A percentile compares a stretch with the other conserved stretches of the same genome.
Conservation (phyloP, 2,113 vertebrate species). For the Coryphaenoides rupestris region DNA sequence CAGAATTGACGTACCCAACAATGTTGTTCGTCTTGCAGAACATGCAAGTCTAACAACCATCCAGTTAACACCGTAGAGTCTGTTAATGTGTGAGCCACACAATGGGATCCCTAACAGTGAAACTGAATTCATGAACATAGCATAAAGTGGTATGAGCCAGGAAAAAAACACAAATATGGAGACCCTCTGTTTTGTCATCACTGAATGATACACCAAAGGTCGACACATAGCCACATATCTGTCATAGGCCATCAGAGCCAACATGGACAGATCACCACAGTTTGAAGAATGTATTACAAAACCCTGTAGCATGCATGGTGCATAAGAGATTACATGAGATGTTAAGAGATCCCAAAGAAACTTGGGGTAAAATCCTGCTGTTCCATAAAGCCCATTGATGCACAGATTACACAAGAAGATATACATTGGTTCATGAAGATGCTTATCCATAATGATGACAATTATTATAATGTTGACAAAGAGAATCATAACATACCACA, state of each 20-base stretch:
- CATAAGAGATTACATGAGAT: too few species aligned
- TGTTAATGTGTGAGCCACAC: too few species aligned
- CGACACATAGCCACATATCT: too few species aligned
- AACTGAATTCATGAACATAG: conserved; percentile 36
- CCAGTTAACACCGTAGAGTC: too few species aligned
- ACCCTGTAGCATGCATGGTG: too few species aligned
- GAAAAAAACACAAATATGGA: conserved; percentile 30
- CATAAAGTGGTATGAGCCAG: conserved; percentile 26
- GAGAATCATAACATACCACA: conserved; percentile 28
- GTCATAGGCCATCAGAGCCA: conserved; percentile 45
- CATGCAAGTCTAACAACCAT: too few species aligned
- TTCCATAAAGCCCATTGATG: too few species aligned
- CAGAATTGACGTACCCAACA: conserved; percentile 5
- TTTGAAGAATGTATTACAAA: conserved; percentile 37
- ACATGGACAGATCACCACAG: conserved; percentile 35
- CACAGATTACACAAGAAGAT: too few species aligned
- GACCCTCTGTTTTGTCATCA: conserved; percentile 29
- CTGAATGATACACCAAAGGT: conserved; percentile 38
- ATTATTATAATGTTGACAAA: conserved; percentile 35
- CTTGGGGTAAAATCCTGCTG: too few species aligned
- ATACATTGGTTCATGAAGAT: too few species aligned
- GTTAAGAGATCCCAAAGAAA: too few species aligned
- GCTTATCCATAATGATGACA: conserved; percentile 28
- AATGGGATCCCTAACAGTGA: too few species aligned
- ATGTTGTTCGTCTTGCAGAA: neutral